Base-by-base conservation (phyloP, 1,140 invertebrate species). In the Trypoxylus dichotomus region DNA sequence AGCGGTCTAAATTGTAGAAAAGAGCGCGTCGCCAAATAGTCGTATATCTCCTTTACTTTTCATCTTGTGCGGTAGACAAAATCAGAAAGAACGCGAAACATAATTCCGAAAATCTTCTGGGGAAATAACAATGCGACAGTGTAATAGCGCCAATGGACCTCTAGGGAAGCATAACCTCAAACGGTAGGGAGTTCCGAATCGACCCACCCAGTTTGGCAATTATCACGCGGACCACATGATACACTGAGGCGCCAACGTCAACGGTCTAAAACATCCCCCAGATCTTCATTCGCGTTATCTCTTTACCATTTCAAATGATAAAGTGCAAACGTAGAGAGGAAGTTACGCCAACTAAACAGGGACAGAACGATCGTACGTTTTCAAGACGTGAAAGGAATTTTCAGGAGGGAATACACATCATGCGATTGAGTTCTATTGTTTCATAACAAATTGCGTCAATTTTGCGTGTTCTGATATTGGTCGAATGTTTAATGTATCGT, bases 71-170 rank as follows among this genome's bases (percentile, higher is more conserved):
- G 32, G 32, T 5, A 37, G 32, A 37, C 32, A 2, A 37, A 37
- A 37, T 5, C 15, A 19, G 47, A 15, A 54, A 54, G 47, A 54
- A 54, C 47, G 47, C 47, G 47, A 54, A 54, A 54, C 60, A 68
- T 24, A 68, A 68, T 68, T 68, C 60, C 21, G 72, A 37, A 74
- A 74, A 41, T 74, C 29, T 37, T 74, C 41, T 21, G 72, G 78
- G 77, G 78, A 80, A 80, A 80, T 80, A 80, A 80, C 79, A 80
- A 74, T 81, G 82, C 80, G 80, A 83, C 83, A 83, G 79, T 79
- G 82, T 83, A 83, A 84, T 84, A 84, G 83, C 80, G 79, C 32
- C 83, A 84, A 84, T 84, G 81, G 82, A 83, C 75, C 83, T 80
- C 83, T 75, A 60, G 83, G 83, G 83, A 84, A 76, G 77, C 80